Conservation (phyloP, 2,888 invertebrate genomes). For the Rotaria macrura region DNA sequence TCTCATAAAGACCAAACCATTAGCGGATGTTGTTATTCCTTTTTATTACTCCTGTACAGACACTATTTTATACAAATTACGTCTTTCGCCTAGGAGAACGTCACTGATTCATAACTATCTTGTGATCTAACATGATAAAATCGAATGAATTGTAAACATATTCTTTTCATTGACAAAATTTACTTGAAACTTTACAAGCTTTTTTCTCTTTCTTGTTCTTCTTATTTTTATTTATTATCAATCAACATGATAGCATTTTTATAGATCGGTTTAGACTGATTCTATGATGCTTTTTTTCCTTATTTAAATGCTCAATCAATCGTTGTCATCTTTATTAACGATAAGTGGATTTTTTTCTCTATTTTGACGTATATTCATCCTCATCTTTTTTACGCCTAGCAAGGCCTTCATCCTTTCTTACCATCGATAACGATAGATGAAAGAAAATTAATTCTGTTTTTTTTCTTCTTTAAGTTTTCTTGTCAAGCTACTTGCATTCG, state of each 20-base stretch:
- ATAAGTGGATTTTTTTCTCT: background rate
- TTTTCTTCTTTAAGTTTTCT: background rate
- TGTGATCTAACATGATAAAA: background rate
- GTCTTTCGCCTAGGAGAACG: background rate
- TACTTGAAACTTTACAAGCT: no score
- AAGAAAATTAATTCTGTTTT: background rate
- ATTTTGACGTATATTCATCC: background rate
- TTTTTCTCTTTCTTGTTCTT: no score
- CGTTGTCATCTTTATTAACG: background rate
- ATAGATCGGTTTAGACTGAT: background rate
- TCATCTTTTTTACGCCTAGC: background rate
- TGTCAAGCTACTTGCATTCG: background rate
- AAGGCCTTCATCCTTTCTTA: background rate
- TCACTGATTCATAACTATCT: background rate
- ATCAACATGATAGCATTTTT: background rate
- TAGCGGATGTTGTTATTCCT: background rate
- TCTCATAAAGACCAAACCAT: background rate
- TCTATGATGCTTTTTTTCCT: background rate
- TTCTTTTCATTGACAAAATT: no score
- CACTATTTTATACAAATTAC: background rate
- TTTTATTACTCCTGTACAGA: background rate
- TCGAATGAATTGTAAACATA: no score
- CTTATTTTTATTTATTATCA: background rate
- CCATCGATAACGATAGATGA: background rate
- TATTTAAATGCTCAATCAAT: background rate